phyloP scores from a whole-genome alignment of 2,888 invertebrate species.

The Peribatodes rhomboidaria region DNA sequence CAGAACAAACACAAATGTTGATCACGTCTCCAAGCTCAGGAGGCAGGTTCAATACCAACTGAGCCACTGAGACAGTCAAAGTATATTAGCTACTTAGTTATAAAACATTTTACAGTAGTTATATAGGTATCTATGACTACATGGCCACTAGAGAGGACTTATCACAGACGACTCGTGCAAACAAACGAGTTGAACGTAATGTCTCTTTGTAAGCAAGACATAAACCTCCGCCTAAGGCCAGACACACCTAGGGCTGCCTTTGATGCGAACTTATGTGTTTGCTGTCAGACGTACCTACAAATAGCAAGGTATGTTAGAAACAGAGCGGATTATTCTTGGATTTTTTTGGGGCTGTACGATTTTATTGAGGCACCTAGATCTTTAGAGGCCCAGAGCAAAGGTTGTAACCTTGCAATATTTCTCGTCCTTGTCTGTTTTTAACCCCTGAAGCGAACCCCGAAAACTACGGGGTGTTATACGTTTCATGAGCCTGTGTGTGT shows the following conservation, averaged over 20 bases:
- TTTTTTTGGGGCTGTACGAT: background rate
- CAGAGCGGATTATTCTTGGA: background rate
- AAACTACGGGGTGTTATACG: no score
- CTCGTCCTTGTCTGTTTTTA: no score
- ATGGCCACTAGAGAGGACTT: background rate
- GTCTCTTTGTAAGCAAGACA: slow-evolving; percentile 29
- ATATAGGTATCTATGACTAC: background rate
- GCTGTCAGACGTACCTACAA: slow-evolving; percentile 17
- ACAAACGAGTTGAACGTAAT: slow-evolving; percentile 13
- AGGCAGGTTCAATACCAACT: no score
- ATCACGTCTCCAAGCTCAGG: no score
- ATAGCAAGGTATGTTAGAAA: slow-evolving; percentile 1
- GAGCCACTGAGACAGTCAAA: no score
- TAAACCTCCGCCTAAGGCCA: slow-evolving; percentile 3
- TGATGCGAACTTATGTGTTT: slow-evolving; percentile 33
- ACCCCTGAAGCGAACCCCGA: no score
- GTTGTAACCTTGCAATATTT: background rate
- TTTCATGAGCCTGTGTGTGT: no score
- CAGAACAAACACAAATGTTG: no score
- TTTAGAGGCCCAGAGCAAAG: no score
- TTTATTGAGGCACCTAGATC: background rate
- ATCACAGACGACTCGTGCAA: slow-evolving; percentile 3
- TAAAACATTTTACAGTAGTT: no score
- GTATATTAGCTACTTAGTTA: no score
- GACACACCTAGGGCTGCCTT: slow-evolving; percentile 22